Base-by-base conservation (phyloP, 2,888 invertebrate species). In the Tuta absoluta region DNA sequence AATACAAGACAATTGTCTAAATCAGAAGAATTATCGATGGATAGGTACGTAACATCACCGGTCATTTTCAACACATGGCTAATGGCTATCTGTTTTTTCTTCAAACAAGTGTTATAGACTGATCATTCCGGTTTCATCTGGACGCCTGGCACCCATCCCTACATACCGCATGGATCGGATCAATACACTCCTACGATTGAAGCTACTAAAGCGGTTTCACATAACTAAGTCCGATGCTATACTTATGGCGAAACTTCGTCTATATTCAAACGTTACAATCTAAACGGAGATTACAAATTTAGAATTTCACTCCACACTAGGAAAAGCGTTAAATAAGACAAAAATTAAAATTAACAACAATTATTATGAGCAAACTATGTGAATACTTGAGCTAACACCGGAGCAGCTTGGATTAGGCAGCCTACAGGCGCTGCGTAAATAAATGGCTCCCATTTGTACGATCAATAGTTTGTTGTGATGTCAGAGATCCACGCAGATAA, bases 321-420 rank as follows among this genome's bases (percentile, higher is more conserved):
- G 79, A 81, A 82, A 75, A 77, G 71, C 71, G 68, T 70, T 72
- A 67, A 63, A 62, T 66, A 66, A 66, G 64, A 53, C 51, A 59
- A 65, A 33, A 67, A 71, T 70, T 71, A 84, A 86, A 86, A 87
- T 82, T 85, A 87, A 89, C 84, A 90, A 90, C 88, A 89, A 89
- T 75, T 53, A 82, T 79, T 85, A 89, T 89, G 91, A 91, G 90
- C 90, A 91, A 87, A 88, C 86, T 87, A 80, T 76, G 70, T 84
- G 83, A 86, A 87, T 88, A 89, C 89, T 90, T 90, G 91, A 91
- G 91, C 91, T 89, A 86, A 79, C 82, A 86, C 89, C 89, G 74
- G 90, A 89, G 91, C 91, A 90, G 91, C 91, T 90, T 90, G 91
- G 91, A 89, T 77, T 73, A 78, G 70, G 78, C 77, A 75, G 75